Evolutionary conservation across 2,888 invertebrate genomes (phyloP), one percentile per base, ranked within the genome.

Genomic region (Lasiommata megera): DNA sequence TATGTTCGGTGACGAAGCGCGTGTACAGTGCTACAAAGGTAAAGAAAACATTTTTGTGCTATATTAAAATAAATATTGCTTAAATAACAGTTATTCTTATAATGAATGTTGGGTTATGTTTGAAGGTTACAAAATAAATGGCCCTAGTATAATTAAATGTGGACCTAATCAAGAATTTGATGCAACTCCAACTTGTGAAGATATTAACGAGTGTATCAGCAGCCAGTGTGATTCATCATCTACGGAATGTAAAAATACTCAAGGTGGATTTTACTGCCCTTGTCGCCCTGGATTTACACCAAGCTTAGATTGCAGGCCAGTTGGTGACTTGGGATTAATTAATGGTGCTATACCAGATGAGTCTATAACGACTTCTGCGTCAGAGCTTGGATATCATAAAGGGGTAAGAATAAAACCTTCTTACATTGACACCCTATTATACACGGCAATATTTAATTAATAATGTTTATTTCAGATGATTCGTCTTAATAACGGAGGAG

Each of bases 311-410:
- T 98, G 98, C 75, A 93, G 97, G 67, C 97, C 97, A 0, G 96
- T 97, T 34, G 96, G 96, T 5, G 98, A 98, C 82, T 92, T 98
- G 48, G 98, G 98, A 16, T 87, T 96, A 17, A 95, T 95, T 47
- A 97, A 96, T 76, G 97, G 97, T 31, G 97, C 96, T 54, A 95
- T 98, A 72, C 96, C 98, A 0, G 97, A 97, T 74, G 96, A 96
- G 66, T 95, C 97, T 29, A 96, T 98, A 34, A 94, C 93, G 38
- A 96, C 97, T 38, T 98, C 97, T 1, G 92, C 94, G 53, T 94
- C 94, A 53, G 97, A 97, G 88, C 88, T 93, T 58, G 96, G 97
- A 70, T 97, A 96, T 81, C 91, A 93, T 38, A 97, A 96, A 92
- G 94, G 94, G 69, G 96, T 96, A 88, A 88, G 92, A 82, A 23